Evolutionary conservation across 2,113 vertebrate species (phyloP), one percentile per base, ranked within the genome.

Genomic region (Meleagris gallopavo): DNA sequence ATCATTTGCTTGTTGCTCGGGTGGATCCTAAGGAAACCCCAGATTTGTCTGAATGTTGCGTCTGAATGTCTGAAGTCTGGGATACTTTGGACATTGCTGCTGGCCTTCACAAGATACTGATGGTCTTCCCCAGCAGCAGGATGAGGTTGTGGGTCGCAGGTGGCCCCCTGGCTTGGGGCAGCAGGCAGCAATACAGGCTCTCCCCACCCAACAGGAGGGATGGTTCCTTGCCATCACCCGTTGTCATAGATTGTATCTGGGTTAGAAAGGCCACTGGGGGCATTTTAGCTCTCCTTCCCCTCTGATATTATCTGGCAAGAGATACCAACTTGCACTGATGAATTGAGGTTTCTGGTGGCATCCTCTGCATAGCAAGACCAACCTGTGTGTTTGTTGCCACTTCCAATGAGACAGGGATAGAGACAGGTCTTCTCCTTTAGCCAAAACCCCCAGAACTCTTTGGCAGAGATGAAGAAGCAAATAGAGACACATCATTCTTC

Each of bases 401-500:
- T 85, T 45, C 34, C 62, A 54, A 29, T 16, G 52, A 54, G 8
- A 54, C 52, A 54, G 54, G 54, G 27, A 7, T 9, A 0, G 4
- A 62, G 24, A 6, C 13, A 0, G 3, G 21, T 69, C 36, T 67
- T 57, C 72, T 77, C 38, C 65, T 62, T 15, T 30, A 27, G 67
- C 43, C 82, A 86, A 55, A 48, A 7, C 7, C n/a, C 54, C 14
- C 2, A 61, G 78, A 86, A 45, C 55, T 16, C 50, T 27, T 41
- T 46, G 38, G 34, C 40, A 90, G 75, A 91, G 43, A 25, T 32
- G 55, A 19, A 7, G 32, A 65, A 52, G 34, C 10, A 8, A 62
- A 46, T 0, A 0, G 66, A 24, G 74, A 22, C 18, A 4, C 0
- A 0, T 25, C 0, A 0, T 11, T 67, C 45, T 62, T 70, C 71